Percentiles rank a stretch among this genome's conserved stretches.
Conservation (phyloP, 2,113 vertebrate genomes). For the Plotosus lineatus region DNA sequence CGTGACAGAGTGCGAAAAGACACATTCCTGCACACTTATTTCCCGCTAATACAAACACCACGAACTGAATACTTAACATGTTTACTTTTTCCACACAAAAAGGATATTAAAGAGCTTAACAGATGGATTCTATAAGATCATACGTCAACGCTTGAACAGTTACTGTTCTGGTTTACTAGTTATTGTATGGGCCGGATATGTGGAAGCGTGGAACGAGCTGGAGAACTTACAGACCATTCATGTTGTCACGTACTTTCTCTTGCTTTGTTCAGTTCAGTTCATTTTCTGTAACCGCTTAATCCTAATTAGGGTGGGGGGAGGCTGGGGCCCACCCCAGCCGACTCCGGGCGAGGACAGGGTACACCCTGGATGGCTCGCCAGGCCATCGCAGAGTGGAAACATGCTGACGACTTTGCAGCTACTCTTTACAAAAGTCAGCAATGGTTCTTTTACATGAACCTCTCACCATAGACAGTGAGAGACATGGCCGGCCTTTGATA, state of each 20-base stretch:
- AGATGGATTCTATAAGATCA: constrained; percentile 30
- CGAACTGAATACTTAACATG: constrained; percentile 25
- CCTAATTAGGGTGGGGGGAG: too few species aligned
- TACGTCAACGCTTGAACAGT: constrained; percentile 37
- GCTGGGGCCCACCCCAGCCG: too few species aligned
- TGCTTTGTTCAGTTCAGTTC: too few species aligned
- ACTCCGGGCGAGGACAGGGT: too few species aligned
- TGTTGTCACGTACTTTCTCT: constrained; percentile 32
- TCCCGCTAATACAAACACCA: not conserved
- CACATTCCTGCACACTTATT: not conserved
- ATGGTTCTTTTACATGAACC: too few species aligned
- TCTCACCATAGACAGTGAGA: too few species aligned
- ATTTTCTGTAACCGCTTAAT: too few species aligned
- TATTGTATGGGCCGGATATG: constrained; percentile 24
- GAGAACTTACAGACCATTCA: constrained; percentile 47
- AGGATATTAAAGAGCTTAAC: constrained; percentile 24
- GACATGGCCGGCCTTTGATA: too few species aligned
- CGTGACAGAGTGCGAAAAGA: not conserved
- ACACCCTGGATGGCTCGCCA: too few species aligned
- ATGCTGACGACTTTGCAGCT: too few species aligned
- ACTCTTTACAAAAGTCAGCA: too few species aligned
- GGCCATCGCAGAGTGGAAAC: too few species aligned
- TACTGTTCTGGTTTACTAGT: constrained; percentile 23
- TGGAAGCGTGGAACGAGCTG: constrained; percentile 28
- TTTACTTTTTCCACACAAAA: constrained; percentile 13